phyloP scores from a whole-genome alignment of 2,797 vertebrate genomes.

The Otolemur crassicaudatus region DNA sequence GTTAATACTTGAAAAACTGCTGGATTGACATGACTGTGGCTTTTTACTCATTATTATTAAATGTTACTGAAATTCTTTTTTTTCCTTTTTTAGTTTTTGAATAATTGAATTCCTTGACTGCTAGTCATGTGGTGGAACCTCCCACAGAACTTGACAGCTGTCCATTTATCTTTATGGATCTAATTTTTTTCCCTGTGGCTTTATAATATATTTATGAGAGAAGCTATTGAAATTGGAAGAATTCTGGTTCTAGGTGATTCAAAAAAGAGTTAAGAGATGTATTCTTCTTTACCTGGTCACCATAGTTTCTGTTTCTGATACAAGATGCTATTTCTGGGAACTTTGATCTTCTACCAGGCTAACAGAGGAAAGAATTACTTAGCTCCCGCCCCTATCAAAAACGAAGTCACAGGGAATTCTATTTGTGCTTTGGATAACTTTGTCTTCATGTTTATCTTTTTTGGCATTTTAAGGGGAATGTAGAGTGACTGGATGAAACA shows the following conservation, averaged over 20 bases:
- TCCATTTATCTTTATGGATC: background rate
- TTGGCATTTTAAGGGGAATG: background rate
- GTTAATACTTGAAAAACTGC: background rate
- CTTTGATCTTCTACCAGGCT: background rate
- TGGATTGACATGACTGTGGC: background rate
- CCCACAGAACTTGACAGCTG: background rate
- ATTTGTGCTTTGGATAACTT: background rate
- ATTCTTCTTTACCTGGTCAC: background rate
- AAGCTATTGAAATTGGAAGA: background rate
- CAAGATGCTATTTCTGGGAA: background rate
- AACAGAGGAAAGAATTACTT: background rate
- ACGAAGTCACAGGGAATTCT: background rate
- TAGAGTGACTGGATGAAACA: background rate
- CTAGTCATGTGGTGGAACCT: background rate
- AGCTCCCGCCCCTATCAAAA: background rate
- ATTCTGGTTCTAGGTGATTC: background rate
- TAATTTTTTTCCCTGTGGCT: background rate
- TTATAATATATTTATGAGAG: background rate
- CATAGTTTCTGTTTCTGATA: background rate
- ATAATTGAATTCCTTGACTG: background rate
- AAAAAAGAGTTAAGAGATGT: background rate
- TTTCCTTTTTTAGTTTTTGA: background rate
- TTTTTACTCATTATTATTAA: conserved; percentile 8
- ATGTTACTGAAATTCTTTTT: background rate
- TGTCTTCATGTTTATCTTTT: background rate